Conservation (phyloP, 2,888 invertebrate species). For the Drosophila ochracea region DNA sequence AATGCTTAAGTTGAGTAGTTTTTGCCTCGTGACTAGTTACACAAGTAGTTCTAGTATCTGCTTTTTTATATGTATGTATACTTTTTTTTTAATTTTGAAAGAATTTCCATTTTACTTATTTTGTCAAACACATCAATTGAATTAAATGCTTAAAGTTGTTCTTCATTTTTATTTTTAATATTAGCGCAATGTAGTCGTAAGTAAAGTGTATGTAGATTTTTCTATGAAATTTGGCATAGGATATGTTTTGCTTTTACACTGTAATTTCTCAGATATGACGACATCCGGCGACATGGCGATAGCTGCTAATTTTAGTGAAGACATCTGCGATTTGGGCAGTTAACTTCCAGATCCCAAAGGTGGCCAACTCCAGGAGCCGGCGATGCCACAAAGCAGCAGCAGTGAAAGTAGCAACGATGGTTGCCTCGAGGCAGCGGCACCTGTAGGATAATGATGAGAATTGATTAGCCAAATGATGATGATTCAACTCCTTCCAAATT, state of each 20-base stretch:
- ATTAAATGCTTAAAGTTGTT: slow-evolving; percentile 27
- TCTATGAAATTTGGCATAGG: slow-evolving; percentile 82
- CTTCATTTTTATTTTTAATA: slow-evolving; percentile 9
- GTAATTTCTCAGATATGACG: slow-evolving; percentile 24
- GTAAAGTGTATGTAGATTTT: slow-evolving; percentile 51
- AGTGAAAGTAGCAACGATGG: slow-evolving; percentile 54
- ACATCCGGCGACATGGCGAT: slow-evolving; percentile 7
- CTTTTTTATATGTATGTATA: neutral
- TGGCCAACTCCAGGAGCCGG: slow-evolving; percentile 55
- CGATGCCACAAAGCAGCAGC: slow-evolving; percentile 50
- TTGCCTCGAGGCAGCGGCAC: slow-evolving; percentile 51
- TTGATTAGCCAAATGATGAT: neutral
- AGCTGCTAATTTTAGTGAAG: slow-evolving; percentile 1
- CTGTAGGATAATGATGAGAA: slow-evolving; percentile 19
- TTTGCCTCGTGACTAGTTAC: slow-evolving; percentile 45
- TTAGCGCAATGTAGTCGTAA: slow-evolving; percentile 45
- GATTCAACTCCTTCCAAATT: neutral
- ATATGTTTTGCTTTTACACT: slow-evolving; percentile 70
- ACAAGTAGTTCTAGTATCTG: slow-evolving; percentile 33
- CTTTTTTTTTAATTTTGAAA: slow-evolving; percentile 39
- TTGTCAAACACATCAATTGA: slow-evolving; percentile 53
- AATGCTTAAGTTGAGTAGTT: slow-evolving; percentile 73
- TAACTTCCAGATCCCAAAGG: slow-evolving; percentile 49
- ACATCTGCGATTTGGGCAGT: slow-evolving; percentile 37
- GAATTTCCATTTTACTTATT: slow-evolving; percentile 21